A percentile compares a stretch with the other conserved stretches of the same genome.
Conservation (phyloP, 2,113 vertebrate species). For the Eupsittula cactorum region DNA sequence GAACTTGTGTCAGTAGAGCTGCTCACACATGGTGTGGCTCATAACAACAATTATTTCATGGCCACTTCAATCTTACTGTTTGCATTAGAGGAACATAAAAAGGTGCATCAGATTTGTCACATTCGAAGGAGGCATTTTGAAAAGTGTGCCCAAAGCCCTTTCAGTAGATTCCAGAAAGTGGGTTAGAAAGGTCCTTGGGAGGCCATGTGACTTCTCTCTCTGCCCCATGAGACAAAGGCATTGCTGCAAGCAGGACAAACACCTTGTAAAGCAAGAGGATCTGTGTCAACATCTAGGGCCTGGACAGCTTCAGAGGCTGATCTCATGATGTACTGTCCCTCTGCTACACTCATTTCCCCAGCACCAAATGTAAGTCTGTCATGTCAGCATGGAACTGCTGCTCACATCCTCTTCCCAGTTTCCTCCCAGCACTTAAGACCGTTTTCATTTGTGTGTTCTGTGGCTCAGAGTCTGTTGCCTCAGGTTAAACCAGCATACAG, state of each 20-base stretch:
- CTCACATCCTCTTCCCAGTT: not conserved
- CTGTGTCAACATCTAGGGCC: not conserved
- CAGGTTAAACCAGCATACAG: not conserved
- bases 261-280: not conserved
- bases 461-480: not conserved
- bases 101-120: not conserved
- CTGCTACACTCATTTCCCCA: not conserved
- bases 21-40: not conserved
- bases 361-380: not conserved
- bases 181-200: not conserved
- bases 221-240: not conserved
- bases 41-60: not conserved
- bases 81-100: not conserved
- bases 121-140: not conserved
- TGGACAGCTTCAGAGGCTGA: not conserved
- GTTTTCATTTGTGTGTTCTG: not conserved
- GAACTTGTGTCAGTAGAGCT: not conserved
- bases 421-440: not conserved
- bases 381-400: not conserved
- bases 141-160: not conserved
- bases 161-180: not conserved
- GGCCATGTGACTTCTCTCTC: not conserved
- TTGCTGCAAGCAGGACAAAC: not conserved
- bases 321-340: not conserved
- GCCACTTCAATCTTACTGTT: not conserved